These are phyloP conservation scores for Halictus rubicundus DNA, from an alignment of 1,140 invertebrate genomes.

Conservation along the genomic window DNA sequence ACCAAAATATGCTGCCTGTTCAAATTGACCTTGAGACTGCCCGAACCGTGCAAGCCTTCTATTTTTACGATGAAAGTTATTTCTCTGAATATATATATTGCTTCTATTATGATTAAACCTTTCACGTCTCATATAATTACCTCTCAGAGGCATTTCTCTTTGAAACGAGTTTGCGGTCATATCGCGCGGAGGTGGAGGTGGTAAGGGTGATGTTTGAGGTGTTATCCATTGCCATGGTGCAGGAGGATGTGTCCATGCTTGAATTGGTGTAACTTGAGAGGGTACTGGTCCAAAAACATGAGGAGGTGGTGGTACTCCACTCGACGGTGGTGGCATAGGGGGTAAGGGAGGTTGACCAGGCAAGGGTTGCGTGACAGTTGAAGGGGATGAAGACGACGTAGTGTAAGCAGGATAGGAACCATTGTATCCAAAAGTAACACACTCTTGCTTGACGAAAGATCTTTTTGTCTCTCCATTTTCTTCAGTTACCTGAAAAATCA, in stretches of 20 bases:
- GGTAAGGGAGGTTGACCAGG: constrained; percentile 78
- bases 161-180: constrained; percentile 67
- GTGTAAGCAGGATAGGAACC: constrained; percentile 65
- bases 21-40: constrained; percentile 72
- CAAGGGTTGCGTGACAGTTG: constrained; percentile 72
- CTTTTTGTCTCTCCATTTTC: constrained; percentile 70
- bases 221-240: constrained; percentile 77
- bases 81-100: constrained; percentile 71
- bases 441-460: constrained; percentile 67
- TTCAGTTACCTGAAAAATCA: constrained; percentile 63
- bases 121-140: constrained; percentile 73
- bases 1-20: constrained; percentile 74
- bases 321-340: constrained; percentile 76
- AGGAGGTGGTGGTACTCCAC: constrained; percentile 73
- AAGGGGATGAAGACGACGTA: constrained; percentile 56
- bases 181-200: constrained; percentile 65
- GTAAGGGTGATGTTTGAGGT: constrained; percentile 68
- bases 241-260: constrained; percentile 73
- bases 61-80: constrained; percentile 76
- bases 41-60: constrained; percentile 67
- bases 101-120: constrained; percentile 74
- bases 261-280: constrained; percentile 74
- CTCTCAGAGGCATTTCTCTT: constrained; percentile 69
- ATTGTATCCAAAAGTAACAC: constrained; percentile 68
- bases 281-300: constrained; percentile 73